These are phyloP conservation scores for Chaitophorus viminalis DNA, from an alignment of 2,888 invertebrate species.

Conservation along the genomic window DNA sequence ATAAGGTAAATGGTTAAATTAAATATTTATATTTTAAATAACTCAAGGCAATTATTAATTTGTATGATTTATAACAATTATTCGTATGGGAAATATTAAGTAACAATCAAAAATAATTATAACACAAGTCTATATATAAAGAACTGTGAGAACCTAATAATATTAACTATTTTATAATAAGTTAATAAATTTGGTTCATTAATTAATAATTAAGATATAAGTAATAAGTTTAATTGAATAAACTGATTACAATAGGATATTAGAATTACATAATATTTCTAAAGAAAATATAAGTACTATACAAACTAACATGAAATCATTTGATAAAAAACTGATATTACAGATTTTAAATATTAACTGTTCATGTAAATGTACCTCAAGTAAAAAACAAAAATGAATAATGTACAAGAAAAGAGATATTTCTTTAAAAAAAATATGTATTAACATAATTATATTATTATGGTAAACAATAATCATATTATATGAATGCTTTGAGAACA, in stretches of 20 bases:
- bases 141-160: too few species aligned
- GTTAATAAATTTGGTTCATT: not conserved
- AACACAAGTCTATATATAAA: too few species aligned
- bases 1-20: not conserved
- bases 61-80: not conserved
- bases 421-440: not conserved
- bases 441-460: not conserved
- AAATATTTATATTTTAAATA: not conserved
- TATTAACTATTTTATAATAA: too few species aligned
- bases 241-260: not conserved
- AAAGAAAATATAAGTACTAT: not conserved
- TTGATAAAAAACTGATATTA: not conserved
- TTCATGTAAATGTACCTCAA: not conserved
- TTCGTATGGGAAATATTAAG: not conserved
- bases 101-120: not conserved
- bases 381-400: not conserved
- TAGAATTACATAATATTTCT: not conserved
- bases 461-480: not conserved
- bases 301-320: not conserved
- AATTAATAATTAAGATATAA: not conserved
- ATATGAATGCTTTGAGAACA: not conserved
- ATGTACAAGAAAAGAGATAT: not conserved
- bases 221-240: not conserved
- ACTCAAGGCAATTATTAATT: not conserved
- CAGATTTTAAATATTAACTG: too few species aligned